These are phyloP conservation scores for Atta texana DNA, from an alignment of 1,140 invertebrate species.

Conservation along the genomic window DNA sequence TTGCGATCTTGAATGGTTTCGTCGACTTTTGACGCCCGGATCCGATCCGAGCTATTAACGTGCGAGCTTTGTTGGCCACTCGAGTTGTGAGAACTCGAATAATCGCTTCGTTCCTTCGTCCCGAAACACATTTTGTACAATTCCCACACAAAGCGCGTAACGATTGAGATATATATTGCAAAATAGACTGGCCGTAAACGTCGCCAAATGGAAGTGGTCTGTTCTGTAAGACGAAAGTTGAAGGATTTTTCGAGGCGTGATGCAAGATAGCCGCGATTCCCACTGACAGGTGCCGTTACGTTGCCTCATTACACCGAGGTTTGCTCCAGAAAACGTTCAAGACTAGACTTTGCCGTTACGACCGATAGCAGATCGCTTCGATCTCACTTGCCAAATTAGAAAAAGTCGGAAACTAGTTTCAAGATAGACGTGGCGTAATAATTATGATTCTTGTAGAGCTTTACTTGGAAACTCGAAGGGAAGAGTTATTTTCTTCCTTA, in stretches of 20 bases:
- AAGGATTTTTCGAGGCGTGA: slow-evolving; percentile 60
- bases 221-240: slow-evolving; percentile 44
- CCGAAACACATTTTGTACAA: too few relatives aligned
- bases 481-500: not conserved
- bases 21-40: not conserved
- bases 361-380: not conserved
- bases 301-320: not conserved
- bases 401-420: slow-evolving; percentile 52
- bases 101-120: slow-evolving; percentile 8
- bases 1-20: slow-evolving; percentile 40
- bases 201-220: not conserved
- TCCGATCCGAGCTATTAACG: slow-evolving; percentile 6
- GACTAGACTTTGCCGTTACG: slow-evolving; percentile 11
- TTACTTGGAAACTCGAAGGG: not conserved
- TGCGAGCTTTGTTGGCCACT: slow-evolving; percentile 10
- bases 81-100: not conserved
- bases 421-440: slow-evolving; percentile 42
- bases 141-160: not conserved
- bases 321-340: slow-evolving; percentile 34
- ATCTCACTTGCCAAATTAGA: slow-evolving; percentile 31
- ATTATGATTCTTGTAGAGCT: slow-evolving; percentile 31
- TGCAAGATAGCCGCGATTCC: slow-evolving; percentile 50
- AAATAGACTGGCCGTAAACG: not conserved
- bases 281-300: slow-evolving; percentile 60
- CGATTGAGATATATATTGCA: slow-evolving; percentile 17